A percentile compares a stretch with the other conserved stretches of the same genome.
Conservation (phyloP, 2,797 vertebrate genomes). For the Liasis olivaceus region DNA sequence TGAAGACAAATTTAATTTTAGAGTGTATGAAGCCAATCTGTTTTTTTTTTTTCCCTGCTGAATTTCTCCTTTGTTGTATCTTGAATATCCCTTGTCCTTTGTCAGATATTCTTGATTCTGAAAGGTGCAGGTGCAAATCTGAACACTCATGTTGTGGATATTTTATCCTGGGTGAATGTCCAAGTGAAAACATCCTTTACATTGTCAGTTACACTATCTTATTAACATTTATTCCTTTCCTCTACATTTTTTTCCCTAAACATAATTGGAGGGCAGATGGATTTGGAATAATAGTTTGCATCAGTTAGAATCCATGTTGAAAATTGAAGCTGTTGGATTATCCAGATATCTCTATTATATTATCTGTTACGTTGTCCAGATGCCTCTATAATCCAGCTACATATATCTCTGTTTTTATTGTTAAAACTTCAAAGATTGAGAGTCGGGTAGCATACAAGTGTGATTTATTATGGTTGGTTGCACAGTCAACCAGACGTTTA, state of each 20-base stretch:
- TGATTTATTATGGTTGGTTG: too few species aligned
- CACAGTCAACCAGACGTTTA: too few species aligned
- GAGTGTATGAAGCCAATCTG: background rate
- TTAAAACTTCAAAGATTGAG: background rate
- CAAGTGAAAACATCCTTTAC: background rate
- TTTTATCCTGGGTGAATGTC: background rate
- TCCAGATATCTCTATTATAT: background rate
- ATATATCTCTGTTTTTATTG: background rate
- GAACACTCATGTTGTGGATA: too few species aligned
- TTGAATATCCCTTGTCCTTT: too few species aligned
- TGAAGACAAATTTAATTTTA: background rate
- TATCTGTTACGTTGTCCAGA: too few species aligned
- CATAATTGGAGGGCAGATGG: background rate
- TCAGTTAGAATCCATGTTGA: background rate
- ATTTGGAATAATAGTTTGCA: background rate
- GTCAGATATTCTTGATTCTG: background rate
- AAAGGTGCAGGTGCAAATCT: background rate
- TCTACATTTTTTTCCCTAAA: background rate
- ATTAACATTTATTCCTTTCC: background rate
- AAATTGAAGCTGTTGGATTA: background rate
- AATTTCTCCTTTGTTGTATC: background rate
- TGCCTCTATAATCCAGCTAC: too few species aligned
- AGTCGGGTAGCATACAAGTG: background rate
- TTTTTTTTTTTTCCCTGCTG: background rate
- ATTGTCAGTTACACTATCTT: background rate